A percentile compares a stretch with the other conserved stretches of the same genome.
These are phyloP conservation scores for Carassius carassius DNA, from an alignment of 2,113 vertebrate species.

Conservation along the genomic window DNA sequence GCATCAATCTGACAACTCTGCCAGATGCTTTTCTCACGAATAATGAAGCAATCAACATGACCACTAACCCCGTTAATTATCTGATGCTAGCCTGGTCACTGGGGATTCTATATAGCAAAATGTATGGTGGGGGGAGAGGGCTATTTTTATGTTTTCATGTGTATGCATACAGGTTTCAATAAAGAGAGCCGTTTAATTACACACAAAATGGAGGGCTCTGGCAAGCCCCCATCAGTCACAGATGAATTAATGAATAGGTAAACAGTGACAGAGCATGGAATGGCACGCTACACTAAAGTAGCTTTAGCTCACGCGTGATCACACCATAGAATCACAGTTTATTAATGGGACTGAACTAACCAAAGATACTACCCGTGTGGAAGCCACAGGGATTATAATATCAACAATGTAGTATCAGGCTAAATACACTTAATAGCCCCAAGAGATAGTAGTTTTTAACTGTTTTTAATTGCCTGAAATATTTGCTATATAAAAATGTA, in stretches of 20 bases:
- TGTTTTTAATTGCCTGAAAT: background rate
- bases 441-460: background rate
- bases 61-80: conserved; percentile 69
- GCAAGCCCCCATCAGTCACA: conserved; percentile 60
- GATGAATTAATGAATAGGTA: conserved; percentile 68
- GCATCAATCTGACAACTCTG: conserved; percentile 65
- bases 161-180: conserved; percentile 33
- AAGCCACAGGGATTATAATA: background rate
- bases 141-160: conserved; percentile 15
- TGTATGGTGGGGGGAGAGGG: conserved; percentile 1
- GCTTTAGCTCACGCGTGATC: conserved; percentile 33
- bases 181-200: conserved; percentile 67
- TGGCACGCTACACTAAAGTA: background rate
- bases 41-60: conserved; percentile 75
- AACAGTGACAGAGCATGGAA: conserved; percentile 54
- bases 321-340: background rate
- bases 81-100: conserved; percentile 48
- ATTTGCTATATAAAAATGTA: background rate
- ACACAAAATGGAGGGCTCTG: conserved; percentile 58
- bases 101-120: conserved; percentile 36
- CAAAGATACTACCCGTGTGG: background rate
- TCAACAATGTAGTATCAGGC: background rate
- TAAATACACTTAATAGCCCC: background rate
- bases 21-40: conserved; percentile 63
- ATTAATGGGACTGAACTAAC: conserved; percentile 25